Conservation (phyloP, 2,888 invertebrate species). For the Marronus borbonicus region DNA sequence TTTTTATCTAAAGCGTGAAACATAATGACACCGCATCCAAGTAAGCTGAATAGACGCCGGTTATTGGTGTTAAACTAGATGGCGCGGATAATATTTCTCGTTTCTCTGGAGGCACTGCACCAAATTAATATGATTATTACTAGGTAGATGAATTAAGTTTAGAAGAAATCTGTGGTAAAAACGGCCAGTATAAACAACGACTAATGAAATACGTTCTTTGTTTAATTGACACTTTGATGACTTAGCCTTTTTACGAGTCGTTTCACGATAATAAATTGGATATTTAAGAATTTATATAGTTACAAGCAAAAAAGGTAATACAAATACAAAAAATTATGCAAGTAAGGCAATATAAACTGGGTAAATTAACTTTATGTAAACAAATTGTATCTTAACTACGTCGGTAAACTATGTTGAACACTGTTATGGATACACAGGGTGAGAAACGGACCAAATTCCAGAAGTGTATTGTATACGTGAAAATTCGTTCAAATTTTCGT, state of each 20-base stretch:
- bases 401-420: too few relatives aligned
- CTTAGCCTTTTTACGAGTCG: slow-evolving; percentile 20
- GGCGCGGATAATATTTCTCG: slow-evolving; percentile 20
- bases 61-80: not conserved
- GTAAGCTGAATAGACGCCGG: slow-evolving; percentile 4
- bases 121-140: slow-evolving; percentile 40
- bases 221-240: slow-evolving; percentile 38
- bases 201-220: slow-evolving; percentile 31
- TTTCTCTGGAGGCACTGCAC: slow-evolving; percentile 16
- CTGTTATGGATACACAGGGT: too few relatives aligned
- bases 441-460: too few relatives aligned
- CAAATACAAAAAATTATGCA: not conserved
- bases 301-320: not conserved
- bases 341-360: not conserved
- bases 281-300: slow-evolving; percentile 24
- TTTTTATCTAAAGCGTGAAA: not conserved
- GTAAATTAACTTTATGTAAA: too few relatives aligned
- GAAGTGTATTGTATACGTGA: too few relatives aligned
- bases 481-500: too few relatives aligned
- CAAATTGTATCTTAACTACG: too few relatives aligned
- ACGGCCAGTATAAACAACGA: slow-evolving; percentile 1
- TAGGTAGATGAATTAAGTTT: slow-evolving; percentile 21
- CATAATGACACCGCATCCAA: not conserved
- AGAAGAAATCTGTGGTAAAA: slow-evolving; percentile 17
- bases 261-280: slow-evolving; percentile 28